Conservation (phyloP, 2,888 invertebrate genomes). For the Agrochola macilenta region DNA sequence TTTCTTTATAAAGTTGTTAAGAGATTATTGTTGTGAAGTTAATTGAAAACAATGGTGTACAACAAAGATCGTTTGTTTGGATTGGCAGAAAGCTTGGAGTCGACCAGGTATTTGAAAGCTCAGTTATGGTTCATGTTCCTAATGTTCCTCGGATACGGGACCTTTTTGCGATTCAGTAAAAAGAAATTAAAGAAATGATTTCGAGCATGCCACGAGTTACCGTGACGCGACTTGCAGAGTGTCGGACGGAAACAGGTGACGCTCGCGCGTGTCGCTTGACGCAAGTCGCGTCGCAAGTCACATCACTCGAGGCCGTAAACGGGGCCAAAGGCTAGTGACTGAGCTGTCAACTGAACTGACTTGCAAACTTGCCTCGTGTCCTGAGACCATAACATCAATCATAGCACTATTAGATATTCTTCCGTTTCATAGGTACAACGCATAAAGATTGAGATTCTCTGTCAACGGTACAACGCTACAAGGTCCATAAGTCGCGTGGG, state of each 20-base stretch:
- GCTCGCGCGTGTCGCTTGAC: no score
- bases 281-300: background rate
- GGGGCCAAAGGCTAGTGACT: background rate
- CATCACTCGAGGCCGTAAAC: background rate
- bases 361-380: background rate
- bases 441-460: no score
- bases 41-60: background rate
- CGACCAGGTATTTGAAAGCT: background rate
- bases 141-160: background rate
- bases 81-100: background rate
- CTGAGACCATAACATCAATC: background rate
- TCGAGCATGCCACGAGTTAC: no score
- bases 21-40: constrained; percentile 7
- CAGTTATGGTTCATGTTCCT: background rate
- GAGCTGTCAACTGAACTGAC: background rate
- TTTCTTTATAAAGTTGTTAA: constrained; percentile 43
- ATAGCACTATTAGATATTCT: background rate
- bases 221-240: no score
- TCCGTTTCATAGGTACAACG: background rate
- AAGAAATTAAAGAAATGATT: no score
- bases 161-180: background rate
- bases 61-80: background rate
- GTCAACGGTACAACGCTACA: background rate
- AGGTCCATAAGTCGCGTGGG: no score
- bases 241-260: no score